Evolutionary conservation across 2,113 vertebrate genomes (phyloP).

Genomic region (Corapipo altera): DNA sequence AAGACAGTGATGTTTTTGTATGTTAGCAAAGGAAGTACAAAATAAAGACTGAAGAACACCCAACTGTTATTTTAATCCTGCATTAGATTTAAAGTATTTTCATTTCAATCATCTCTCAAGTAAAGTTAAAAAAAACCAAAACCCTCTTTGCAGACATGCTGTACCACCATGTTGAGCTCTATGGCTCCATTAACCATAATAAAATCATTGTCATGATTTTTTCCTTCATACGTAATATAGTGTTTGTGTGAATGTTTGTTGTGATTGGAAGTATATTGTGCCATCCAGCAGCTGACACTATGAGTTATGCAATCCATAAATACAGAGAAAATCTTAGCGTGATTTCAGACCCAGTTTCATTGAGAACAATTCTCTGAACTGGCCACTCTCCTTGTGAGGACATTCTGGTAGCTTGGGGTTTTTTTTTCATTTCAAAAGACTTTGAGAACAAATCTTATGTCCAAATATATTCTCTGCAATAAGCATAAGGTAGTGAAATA

Average conservation of each 20-base stretch:
- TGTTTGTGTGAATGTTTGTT: background rate
- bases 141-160: background rate
- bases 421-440: background rate
- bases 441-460: background rate
- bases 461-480: background rate
- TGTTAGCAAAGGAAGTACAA: background rate
- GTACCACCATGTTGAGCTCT: background rate
- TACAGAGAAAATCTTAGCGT: background rate
- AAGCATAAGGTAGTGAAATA: conserved; percentile 19
- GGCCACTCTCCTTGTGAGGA: background rate
- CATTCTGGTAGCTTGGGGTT: background rate
- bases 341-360: background rate
- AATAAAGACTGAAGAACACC: background rate
- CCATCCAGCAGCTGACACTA: background rate
- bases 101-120: background rate
- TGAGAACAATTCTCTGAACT: background rate
- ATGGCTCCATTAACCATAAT: background rate
- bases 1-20: background rate
- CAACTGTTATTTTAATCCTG: background rate
- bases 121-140: background rate
- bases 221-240: background rate
- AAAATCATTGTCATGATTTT: background rate
- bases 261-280: background rate
- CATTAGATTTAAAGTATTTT: background rate
- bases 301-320: background rate